Percentiles rank a stretch among this genome's conserved stretches.
These are phyloP conservation scores for Delia radicum DNA, from an alignment of 1,140 invertebrate species.

Conservation along the genomic window DNA sequence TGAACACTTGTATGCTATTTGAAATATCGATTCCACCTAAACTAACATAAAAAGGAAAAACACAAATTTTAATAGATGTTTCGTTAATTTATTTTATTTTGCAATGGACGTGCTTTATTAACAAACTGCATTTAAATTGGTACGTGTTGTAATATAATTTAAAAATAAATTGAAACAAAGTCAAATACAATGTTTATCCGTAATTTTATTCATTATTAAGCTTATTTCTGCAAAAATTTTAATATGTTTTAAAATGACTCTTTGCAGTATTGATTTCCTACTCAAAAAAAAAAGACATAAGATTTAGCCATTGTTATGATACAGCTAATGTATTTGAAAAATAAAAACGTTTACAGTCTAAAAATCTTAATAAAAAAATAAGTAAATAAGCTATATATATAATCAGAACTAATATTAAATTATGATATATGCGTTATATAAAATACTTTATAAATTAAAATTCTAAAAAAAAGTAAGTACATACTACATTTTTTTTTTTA, in stretches of 20 bases:
- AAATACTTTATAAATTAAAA: neutral
- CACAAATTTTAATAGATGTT: no score
- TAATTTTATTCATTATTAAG: neutral
- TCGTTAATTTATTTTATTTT: neutral
- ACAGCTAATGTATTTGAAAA: neutral
- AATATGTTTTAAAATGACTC: neutral
- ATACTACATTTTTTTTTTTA: no score
- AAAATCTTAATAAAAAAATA: no score
- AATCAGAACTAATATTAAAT: no score
- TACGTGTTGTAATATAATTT: neutral
- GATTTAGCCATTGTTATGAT: neutral
- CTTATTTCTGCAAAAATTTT: neutral
- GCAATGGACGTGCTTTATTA: constrained; percentile 3
- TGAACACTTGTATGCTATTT: no score
- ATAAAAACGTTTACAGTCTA: no score
- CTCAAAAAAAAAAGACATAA: no score
- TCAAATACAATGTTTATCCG: neutral
- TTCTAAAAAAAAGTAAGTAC: neutral
- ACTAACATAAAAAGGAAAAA: no score
- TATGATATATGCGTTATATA: no score
- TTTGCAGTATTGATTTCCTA: neutral
- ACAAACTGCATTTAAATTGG: constrained; percentile 1
- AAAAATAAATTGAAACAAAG: neutral
- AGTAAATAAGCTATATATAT: no score
- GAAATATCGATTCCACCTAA: no score